Evolutionary conservation across 2,113 vertebrate species (phyloP).

Genomic region (Zosterops hypoxanthus): DNA sequence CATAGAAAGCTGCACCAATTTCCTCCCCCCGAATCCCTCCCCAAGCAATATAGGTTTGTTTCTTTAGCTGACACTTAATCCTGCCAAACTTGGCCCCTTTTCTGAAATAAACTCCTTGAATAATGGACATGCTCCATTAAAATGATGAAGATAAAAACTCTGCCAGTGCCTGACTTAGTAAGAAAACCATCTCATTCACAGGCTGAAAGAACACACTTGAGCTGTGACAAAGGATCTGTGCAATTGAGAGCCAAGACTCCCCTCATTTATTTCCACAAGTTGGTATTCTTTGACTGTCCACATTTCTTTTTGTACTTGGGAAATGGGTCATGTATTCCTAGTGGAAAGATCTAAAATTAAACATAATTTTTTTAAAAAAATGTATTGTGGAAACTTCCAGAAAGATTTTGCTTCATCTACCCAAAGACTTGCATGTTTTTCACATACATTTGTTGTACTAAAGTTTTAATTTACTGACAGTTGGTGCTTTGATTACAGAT

Average conservation of each 20-base stretch:
- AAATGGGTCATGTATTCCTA: neutral
- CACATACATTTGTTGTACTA: neutral
- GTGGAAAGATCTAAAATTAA: neutral
- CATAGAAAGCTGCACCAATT: constrained; percentile 55
- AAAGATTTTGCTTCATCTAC: neutral
- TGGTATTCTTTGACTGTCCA: constrained; percentile 13
- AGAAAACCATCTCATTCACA: constrained; percentile 8
- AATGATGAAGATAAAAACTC: constrained; percentile 64
- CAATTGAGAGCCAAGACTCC: constrained; percentile 38
- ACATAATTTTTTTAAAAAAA: neutral
- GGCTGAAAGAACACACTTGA: constrained; percentile 57
- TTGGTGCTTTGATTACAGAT: constrained; percentile 15
- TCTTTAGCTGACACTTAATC: constrained; percentile 53
- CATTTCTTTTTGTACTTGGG: neutral
- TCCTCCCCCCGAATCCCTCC: neutral
- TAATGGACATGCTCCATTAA: constrained; percentile 66
- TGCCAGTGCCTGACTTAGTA: constrained; percentile 57
- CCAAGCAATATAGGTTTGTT: constrained; percentile 58
- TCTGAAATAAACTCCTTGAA: constrained; percentile 65
- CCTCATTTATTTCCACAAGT: neutral
- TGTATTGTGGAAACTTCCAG: neutral
- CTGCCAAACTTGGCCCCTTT: constrained; percentile 50
- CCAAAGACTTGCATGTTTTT: neutral
- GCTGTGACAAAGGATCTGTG: constrained; percentile 41
- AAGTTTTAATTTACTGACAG: neutral